Conservation (phyloP, 2,113 vertebrate species). For the Bucco capensis region DNA sequence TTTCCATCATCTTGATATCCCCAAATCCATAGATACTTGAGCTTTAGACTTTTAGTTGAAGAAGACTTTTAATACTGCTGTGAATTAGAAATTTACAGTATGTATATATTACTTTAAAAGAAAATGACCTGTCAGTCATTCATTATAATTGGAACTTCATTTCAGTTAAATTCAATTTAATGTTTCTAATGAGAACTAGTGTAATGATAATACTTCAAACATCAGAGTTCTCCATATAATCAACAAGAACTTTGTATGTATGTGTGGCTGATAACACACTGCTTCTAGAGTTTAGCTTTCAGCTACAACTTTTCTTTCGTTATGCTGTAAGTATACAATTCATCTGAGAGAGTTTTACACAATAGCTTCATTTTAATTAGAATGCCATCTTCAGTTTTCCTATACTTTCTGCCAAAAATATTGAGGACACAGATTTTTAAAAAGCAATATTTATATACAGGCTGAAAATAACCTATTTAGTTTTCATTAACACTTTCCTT, state of each 20-base stretch:
- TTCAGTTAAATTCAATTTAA: not conserved
- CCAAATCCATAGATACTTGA: not conserved
- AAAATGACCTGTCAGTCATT: not conserved
- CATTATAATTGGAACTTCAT: not conserved
- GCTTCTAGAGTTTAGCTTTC: not conserved
- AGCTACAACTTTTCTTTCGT: not conserved
- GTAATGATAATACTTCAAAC: not conserved
- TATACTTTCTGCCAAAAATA: not conserved
- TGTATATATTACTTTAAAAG: not conserved
- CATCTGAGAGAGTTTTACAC: not conserved
- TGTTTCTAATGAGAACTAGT: not conserved
- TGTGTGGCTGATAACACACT: not conserved
- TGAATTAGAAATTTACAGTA: not conserved
- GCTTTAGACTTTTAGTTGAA: not conserved
- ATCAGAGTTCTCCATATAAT: not conserved
- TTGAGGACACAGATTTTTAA: not conserved
- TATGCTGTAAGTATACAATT: not conserved
- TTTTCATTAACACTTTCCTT: not conserved
- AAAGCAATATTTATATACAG: not conserved
- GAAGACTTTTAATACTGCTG: not conserved
- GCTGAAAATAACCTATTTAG: not conserved
- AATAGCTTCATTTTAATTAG: not conserved
- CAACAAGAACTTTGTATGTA: not conserved
- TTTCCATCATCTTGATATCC: not conserved
- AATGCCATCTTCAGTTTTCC: not conserved